Evolutionary conservation across 2,113 vertebrate species (phyloP).

Genomic region (Silurus meridionalis): DNA sequence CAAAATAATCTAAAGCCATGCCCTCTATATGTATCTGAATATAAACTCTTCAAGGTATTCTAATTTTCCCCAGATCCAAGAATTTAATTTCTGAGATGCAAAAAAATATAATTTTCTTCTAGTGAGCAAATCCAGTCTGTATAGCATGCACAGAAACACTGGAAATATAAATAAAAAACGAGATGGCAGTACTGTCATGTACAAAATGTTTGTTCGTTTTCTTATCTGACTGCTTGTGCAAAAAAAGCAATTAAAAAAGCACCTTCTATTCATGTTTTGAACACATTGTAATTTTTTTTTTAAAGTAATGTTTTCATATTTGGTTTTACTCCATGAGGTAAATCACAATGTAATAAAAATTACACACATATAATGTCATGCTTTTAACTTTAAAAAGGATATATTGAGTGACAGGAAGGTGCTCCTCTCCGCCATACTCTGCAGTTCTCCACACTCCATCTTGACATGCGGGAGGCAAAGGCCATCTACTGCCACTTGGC

Average conservation of each 20-base stretch:
- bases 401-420: conserved; percentile 80
- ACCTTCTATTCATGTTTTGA: not conserved
- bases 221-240: not conserved
- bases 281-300: not conserved
- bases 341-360: not conserved
- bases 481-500: conserved; percentile 64
- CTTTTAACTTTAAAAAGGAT: conserved; percentile 81
- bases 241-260: not conserved
- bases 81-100: not conserved
- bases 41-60: not conserved
- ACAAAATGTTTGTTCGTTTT: not conserved
- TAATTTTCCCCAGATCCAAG: not conserved
- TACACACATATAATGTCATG: not conserved
- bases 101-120: not conserved
- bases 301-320: not conserved
- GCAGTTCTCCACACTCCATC: conserved; percentile 71
- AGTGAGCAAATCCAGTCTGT: not conserved
- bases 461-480: conserved; percentile 76
- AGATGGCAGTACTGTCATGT: not conserved
- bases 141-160: not conserved
- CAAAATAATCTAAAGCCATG: not conserved
- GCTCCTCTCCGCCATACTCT: conserved; percentile 63
- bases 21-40: not conserved
- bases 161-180: not conserved
- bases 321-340: not conserved